phyloP scores from a whole-genome alignment of 2,888 invertebrate genomes.

The Clistopyga incitator region DNA sequence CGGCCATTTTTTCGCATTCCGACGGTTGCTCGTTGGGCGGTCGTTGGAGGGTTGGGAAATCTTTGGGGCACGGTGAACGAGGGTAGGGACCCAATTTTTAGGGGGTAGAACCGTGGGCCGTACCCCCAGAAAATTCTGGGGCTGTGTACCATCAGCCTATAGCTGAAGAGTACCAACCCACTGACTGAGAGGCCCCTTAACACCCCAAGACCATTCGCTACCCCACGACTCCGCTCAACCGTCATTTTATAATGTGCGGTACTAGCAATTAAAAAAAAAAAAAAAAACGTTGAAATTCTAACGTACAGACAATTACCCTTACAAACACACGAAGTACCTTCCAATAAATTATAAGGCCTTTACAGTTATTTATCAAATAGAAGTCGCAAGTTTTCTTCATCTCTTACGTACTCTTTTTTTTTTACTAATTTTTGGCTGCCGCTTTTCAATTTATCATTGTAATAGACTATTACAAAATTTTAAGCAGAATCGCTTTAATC shows the following conservation, averaged over 20 bases:
- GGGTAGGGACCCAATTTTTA: slow-evolving; percentile 48
- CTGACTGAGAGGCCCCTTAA: not conserved
- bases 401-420: no score
- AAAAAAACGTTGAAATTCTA: slow-evolving; percentile 22
- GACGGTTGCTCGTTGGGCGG: slow-evolving; percentile 19
- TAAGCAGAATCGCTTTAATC: not conserved
- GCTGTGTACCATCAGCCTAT: slow-evolving; percentile 45
- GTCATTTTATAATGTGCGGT: slow-evolving; percentile 56
- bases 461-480: not conserved
- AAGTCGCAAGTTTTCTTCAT: no score
- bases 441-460: no score
- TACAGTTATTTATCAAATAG: no score
- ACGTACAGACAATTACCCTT: slow-evolving; percentile 17
- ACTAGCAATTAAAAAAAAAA: slow-evolving; percentile 16
- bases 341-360: no score
- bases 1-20: slow-evolving; percentile 64
- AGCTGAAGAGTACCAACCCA: slow-evolving; percentile 45
- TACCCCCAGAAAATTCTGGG: slow-evolving; percentile 45
- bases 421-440: no score
- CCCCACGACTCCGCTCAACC: slow-evolving; percentile 51
- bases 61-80: slow-evolving; percentile 42
- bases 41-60: slow-evolving; percentile 46
- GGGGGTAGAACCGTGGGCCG: slow-evolving; percentile 53
- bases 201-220: slow-evolving; percentile 30
- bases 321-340: not conserved